Percentiles rank a stretch among this genome's conserved stretches.
These are phyloP conservation scores for Lasioglossum oenotherae DNA, from an alignment of 2,888 invertebrate species.

Conservation along the genomic window DNA sequence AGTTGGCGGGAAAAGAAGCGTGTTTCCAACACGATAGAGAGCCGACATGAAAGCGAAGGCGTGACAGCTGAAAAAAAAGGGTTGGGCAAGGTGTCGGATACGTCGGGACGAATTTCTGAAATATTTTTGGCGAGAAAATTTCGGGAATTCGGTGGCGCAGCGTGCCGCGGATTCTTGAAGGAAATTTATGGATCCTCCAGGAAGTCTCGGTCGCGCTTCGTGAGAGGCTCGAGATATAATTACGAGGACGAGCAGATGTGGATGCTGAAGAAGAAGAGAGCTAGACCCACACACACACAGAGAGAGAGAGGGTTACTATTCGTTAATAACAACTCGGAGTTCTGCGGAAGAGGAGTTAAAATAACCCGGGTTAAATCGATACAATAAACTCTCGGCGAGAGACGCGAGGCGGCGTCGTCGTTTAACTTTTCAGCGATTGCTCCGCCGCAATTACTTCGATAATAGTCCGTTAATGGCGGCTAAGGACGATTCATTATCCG, in stretches of 20 bases:
- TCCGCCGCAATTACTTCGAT: slow-evolving; percentile 61
- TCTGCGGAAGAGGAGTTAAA: slow-evolving; percentile 46
- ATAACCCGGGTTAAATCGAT: slow-evolving; percentile 67
- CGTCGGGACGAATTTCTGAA: slow-evolving; percentile 62
- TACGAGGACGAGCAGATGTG: slow-evolving; percentile 26
- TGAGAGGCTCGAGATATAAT: slow-evolving; percentile 57
- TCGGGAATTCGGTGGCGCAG: slow-evolving; percentile 65
- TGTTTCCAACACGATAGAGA: background rate
- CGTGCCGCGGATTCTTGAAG: slow-evolving; percentile 65
- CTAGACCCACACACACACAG: slow-evolving; percentile 12
- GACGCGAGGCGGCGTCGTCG: slow-evolving; percentile 22
- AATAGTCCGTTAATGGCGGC: slow-evolving; percentile 51
- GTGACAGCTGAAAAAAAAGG: background rate
- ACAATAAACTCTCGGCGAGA: slow-evolving; percentile 52
- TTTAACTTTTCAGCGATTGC: slow-evolving; percentile 63
- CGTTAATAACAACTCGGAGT: slow-evolving; percentile 57
- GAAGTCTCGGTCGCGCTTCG: slow-evolving; percentile 68
- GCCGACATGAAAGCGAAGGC: background rate
- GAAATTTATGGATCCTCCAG: slow-evolving; percentile 71
- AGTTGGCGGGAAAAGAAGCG: background rate
- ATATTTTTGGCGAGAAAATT: slow-evolving; percentile 70
- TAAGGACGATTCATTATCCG: slow-evolving; percentile 44
- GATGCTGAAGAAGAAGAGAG: background rate
- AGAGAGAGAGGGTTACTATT: slow-evolving; percentile 30
- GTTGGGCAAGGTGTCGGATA: slow-evolving; percentile 27